Base-by-base conservation (phyloP, 2,888 invertebrate genomes). In the Dendrolimus houi region DNA sequence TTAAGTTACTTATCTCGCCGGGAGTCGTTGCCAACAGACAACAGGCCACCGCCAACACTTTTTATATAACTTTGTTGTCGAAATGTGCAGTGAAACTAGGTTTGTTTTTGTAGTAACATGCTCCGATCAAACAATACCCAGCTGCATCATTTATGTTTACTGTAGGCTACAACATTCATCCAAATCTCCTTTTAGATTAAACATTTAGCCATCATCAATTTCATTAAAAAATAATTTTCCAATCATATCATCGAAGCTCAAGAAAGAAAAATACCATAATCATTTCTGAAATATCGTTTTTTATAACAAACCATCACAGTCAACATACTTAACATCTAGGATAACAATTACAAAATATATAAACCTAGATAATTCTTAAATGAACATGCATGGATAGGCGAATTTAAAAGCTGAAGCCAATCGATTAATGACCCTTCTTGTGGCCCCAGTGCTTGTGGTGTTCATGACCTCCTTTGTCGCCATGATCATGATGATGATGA, bases 361-460 rank as follows among this genome's bases (percentile, higher is more conserved):
- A 77, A 71, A 79, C 74, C 79, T 82, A 81, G 71, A 70, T 71
- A 77, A 73, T 75, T 74, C 74, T 73, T 75, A 76, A 70, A 74
- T 73, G 71, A 75, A 69, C 68, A 74, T 67, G 72, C 68, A 74
- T 70, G 63, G 68, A 58, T 64, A 59, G 66, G 63, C 69, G 62
- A 67, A 64, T 66, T 42, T 42, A 52, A 12, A 56, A 41, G 67
- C 61, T 72, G 68, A 67, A 54, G 56, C 60, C 58, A 58, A 64
- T 62, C 71, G 72, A 69, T 84, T 85, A 78, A 69, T 88, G 89
- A 61, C 91, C 91, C 80, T 93, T 92, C 76, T 93, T 93, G 73
- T 92, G 93, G 62, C 94, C 94, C 95, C 96, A 96, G 78, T 95
- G 93, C 83, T 96, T 96, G 83, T 95, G 95, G 69, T 95, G 94